These are phyloP conservation scores for Lateolabrax maculatus DNA, from an alignment of 2,797 vertebrate genomes.

Conservation along the genomic window DNA sequence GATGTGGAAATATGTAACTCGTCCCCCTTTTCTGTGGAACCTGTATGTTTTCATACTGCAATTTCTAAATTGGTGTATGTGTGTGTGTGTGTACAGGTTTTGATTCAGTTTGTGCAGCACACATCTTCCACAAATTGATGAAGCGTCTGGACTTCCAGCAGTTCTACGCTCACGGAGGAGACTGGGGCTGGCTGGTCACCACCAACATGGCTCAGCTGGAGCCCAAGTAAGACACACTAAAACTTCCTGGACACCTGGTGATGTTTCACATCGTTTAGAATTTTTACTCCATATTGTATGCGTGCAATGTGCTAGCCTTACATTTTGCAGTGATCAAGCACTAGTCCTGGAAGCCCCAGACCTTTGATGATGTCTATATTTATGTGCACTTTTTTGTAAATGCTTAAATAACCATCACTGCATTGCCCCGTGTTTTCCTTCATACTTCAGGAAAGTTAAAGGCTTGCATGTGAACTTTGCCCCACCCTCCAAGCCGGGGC, in stretches of 20 bases:
- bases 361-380: not conserved
- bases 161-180: constrained; percentile 92
- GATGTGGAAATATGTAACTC: not conserved
- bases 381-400: not conserved
- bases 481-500: constrained; percentile 42
- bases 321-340: not conserved
- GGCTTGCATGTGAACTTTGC: constrained; percentile 89
- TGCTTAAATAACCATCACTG: not conserved
- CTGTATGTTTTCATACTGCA: not conserved
- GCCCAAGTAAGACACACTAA: constrained; percentile 83
- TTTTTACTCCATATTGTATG: not conserved
- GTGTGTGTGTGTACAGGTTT: constrained; percentile 82
- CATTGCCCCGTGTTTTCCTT: not conserved
- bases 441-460: constrained; percentile 80
- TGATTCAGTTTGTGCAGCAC: constrained; percentile 84
- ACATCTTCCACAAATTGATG: constrained; percentile 93
- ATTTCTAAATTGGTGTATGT: constrained; percentile 4
- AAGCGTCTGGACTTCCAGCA: constrained; percentile 88
- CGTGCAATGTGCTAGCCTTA: no score
- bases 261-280: not conserved
- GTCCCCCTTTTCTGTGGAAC: not conserved
- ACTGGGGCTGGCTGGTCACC: constrained; percentile 90
- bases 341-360: not conserved
- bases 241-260: not conserved
- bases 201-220: constrained; percentile 91